Evolutionary conservation across 30 jellyfish, hydroid and myxozoan genomes (phyloP), one percentile per base, ranked within the genome.

Genomic region (Rhopilema esculentum): DNA sequence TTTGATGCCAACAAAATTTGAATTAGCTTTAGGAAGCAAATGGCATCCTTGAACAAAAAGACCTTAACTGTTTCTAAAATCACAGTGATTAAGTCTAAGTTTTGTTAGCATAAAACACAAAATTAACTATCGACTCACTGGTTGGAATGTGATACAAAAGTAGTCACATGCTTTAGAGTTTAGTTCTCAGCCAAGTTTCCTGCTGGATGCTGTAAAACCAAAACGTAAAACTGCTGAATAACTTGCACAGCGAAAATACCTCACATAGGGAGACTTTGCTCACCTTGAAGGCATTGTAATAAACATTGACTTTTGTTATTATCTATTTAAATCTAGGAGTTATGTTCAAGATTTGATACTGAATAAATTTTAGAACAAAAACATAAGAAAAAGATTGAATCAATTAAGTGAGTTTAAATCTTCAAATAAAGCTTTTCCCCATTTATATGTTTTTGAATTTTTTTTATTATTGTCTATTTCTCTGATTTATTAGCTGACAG

Each of bases 191-290:
- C 95, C 95, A 86, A 82, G 49, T 75, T 86, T 75, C 95, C 95
- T 86, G 89, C 95, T 48, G 95, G 82, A 74, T 75, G 95, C 95
- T 86, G 95, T 75, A 86, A 86, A 75, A 86, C 89, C 93, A 84
- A 84, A 84, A 84, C 65, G 90, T 77, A 84, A 28, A 84, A 84
- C 87, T 75, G 61, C 87, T 71, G 78, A 72, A 84, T 84, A 26
- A 84, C 40, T 27, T 26, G 69, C 61, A 20, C 49, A 1, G 61
- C 21, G 23, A 33, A 32, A 40, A 40, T 40, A 6, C 57, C 57
- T 40, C 12, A 40, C 57, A 40, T 12, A 40, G 12, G 57, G 57
- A 40, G 12, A 40, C 57, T 40, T 40, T 40, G 57, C 57, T 40
- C 57, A 40, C 57, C 6, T 12, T 2, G 57, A 40, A 6, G 12